These are phyloP conservation scores for Alces alces DNA, from an alignment of 2,113 vertebrate genomes.

Conservation along the genomic window DNA sequence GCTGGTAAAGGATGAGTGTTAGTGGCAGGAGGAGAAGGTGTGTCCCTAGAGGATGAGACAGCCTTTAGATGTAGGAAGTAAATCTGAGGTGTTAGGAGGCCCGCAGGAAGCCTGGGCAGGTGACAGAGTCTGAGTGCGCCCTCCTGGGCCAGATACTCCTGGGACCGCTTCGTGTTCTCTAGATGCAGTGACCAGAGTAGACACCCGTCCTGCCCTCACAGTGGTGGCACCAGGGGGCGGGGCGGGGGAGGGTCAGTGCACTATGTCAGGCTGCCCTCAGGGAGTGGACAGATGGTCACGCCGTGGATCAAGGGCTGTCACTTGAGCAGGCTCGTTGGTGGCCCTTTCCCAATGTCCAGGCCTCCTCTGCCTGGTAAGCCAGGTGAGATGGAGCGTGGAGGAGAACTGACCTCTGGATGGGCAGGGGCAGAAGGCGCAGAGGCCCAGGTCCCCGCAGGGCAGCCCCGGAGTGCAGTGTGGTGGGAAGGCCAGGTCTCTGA, in stretches of 20 bases:
- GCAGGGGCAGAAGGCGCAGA: neutral
- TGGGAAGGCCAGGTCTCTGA: too few relatives aligned
- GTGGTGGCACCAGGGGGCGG: too few relatives aligned
- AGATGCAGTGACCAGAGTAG: too few relatives aligned
- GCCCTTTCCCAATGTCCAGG: too few relatives aligned
- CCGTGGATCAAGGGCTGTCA: too few relatives aligned
- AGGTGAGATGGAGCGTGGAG: neutral
- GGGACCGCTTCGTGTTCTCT: neutral
- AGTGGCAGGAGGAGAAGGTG: neutral
- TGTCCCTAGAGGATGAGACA: neutral
- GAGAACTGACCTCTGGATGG: too few relatives aligned
- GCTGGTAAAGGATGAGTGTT: neutral
- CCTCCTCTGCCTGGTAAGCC: too few relatives aligned
- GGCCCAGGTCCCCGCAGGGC: neutral
- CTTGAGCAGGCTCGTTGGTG: too few relatives aligned
- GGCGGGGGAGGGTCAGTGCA: neutral
- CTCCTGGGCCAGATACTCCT: neutral
- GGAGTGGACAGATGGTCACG: neutral
- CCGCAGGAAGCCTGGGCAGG: neutral
- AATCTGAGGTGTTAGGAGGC: too few relatives aligned
- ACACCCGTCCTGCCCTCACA: too few relatives aligned
- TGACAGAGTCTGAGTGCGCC: neutral
- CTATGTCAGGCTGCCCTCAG: neutral
- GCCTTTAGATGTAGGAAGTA: neutral
- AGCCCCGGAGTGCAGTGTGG: too few relatives aligned